Conservation (phyloP, 1,140 invertebrate species). For the Aphaenogaster floridana region DNA sequence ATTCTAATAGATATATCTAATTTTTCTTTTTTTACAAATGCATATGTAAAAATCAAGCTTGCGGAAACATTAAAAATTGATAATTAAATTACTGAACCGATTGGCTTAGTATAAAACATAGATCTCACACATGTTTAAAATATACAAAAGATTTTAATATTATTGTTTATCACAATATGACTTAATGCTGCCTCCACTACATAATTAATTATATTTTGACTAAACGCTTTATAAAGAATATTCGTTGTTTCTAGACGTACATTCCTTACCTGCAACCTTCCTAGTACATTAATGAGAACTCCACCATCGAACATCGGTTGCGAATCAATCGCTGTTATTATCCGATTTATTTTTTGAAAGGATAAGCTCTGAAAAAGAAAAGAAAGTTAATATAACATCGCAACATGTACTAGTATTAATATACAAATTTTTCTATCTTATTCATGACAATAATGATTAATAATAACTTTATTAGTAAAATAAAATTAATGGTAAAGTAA, state of each 20-base stretch:
- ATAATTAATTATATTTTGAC: not conserved
- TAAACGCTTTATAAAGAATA: not conserved
- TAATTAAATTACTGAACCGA: constrained; percentile 75
- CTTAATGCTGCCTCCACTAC: not conserved
- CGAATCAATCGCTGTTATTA: constrained; percentile 97
- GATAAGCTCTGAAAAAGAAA: constrained; percentile 90
- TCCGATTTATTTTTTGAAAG: constrained; percentile 97
- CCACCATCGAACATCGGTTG: constrained; percentile 98
- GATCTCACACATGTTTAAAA: not conserved
- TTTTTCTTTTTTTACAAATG: constrained; percentile 11
- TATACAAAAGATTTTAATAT: not conserved
- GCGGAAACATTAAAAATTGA: constrained; percentile 18
- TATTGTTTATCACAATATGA: not conserved
- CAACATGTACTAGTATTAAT: not conserved
- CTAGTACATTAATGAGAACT: constrained; percentile 96
- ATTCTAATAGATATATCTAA: not conserved
- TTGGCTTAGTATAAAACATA: constrained; percentile 59
- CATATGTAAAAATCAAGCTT: not conserved
- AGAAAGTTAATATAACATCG: not conserved
- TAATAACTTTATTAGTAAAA: too few species aligned
- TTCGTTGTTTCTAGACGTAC: not conserved
- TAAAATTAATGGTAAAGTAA: too few species aligned
- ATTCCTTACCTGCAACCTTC: constrained; percentile 94
- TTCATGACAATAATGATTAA: not conserved
- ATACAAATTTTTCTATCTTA: not conserved